phyloP scores from a whole-genome alignment of 2,113 vertebrate genomes.

The Orthonyx spaldingii region DNA sequence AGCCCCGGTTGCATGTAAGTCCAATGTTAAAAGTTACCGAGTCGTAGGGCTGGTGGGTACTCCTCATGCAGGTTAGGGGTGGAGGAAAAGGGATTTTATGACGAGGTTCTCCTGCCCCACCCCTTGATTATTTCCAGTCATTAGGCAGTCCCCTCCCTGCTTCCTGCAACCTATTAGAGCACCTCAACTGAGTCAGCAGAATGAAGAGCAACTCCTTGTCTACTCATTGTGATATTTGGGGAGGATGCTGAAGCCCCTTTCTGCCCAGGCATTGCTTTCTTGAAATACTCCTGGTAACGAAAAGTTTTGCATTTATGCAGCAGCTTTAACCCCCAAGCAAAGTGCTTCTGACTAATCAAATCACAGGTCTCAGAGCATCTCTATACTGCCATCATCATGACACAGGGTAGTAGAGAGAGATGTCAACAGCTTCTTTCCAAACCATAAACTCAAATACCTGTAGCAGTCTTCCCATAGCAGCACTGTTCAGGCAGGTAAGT shows the following conservation, averaged over 20 bases:
- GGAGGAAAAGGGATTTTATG: constrained; percentile 44
- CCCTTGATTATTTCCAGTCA: constrained; percentile 31
- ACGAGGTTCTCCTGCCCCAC: neutral
- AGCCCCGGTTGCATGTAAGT: constrained; percentile 21
- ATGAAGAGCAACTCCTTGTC: neutral
- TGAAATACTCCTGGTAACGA: neutral
- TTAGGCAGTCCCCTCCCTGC: constrained; percentile 37
- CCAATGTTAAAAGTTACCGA: neutral
- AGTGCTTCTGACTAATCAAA: neutral
- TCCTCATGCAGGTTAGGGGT: constrained; percentile 20
- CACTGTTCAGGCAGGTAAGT: neutral
- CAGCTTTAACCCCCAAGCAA: neutral
- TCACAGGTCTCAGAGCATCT: neutral
- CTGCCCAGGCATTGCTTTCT: neutral
- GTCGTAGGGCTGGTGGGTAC: neutral
- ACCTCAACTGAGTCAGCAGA: constrained; percentile 34
- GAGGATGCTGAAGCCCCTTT: neutral
- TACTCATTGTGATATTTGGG: neutral
- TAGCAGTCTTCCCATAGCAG: neutral
- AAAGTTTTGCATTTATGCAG: neutral
- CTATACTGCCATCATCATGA: neutral
- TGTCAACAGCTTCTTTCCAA: neutral
- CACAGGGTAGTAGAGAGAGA: neutral
- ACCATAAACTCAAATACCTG: neutral
- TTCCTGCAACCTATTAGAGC: constrained; percentile 32